phyloP scores from a whole-genome alignment of 2,797 vertebrate genomes.

The Cyclopterus lumpus region DNA sequence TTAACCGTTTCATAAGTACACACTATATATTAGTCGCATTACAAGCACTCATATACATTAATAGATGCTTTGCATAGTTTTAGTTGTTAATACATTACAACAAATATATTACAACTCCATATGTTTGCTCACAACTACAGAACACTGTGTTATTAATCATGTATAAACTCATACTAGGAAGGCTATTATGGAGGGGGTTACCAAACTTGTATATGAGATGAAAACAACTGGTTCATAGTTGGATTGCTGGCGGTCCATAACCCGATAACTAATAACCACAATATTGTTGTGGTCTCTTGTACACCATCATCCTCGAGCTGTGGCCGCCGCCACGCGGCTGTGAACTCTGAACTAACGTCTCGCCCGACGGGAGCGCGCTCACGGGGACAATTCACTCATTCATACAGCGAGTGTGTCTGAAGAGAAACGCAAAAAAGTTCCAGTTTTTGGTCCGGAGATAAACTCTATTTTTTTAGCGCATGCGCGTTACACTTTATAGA shows the following conservation, averaged over 20 bases:
- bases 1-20: background rate
- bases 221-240: background rate
- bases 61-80: background rate
- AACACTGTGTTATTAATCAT: background rate
- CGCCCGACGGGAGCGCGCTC: background rate
- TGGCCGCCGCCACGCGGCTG: background rate
- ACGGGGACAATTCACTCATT: conserved; percentile 3
- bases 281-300: background rate
- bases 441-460: background rate
- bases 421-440: background rate
- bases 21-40: background rate
- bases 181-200: too few relatives aligned
- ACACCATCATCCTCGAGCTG: too few relatives aligned
- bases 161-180: background rate
- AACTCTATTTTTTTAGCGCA: background rate
- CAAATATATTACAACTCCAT: background rate
- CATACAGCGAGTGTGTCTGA: background rate
- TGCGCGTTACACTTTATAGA: background rate
- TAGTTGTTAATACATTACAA: too few relatives aligned
- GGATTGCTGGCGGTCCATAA: background rate
- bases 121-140: background rate
- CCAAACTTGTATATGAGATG: background rate
- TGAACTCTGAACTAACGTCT: background rate
- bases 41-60: background rate
- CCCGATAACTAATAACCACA: background rate